Evolutionary conservation across 2,888 invertebrate species (phyloP).

Genomic region (Ryuthela nishihirai): DNA sequence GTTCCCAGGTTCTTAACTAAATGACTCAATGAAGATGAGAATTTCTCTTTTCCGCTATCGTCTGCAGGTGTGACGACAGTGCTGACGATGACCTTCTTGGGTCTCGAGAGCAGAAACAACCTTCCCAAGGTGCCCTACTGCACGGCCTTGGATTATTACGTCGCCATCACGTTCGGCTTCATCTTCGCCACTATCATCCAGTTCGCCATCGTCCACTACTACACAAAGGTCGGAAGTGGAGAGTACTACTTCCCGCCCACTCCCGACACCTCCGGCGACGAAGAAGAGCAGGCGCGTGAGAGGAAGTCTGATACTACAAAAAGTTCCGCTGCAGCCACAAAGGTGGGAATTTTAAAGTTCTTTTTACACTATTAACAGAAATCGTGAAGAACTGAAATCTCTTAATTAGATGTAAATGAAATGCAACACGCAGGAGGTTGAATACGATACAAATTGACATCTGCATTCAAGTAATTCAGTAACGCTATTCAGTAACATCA

Average conservation of each 20-base stretch:
- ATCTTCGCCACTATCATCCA: slow-evolving; percentile 77
- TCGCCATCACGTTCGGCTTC: slow-evolving; percentile 73
- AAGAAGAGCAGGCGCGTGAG: slow-evolving; percentile 2
- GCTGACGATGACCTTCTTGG: slow-evolving; percentile 77
- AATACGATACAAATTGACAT: no score
- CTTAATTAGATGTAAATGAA: no score
- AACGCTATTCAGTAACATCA: no score
- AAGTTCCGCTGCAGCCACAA: slow-evolving; percentile 3
- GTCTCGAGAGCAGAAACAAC: slow-evolving; percentile 72
- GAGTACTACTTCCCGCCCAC: slow-evolving; percentile 39
- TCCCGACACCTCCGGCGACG: slow-evolving; percentile 3
- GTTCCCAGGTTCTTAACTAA: no score
- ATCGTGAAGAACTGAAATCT: no score
- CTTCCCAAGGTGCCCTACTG: slow-evolving; percentile 80
- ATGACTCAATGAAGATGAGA: no score
- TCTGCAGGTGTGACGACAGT: slow-evolving; percentile 74
- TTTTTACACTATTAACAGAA: no score
- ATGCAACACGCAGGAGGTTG: no score
- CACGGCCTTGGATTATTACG: slow-evolving; percentile 80
- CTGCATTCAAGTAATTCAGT: no score
- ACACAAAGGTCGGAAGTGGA: slow-evolving; percentile 71
- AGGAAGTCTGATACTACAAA: slow-evolving; percentile 13
- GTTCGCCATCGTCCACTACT: slow-evolving; percentile 79
- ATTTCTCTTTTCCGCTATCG: no score
- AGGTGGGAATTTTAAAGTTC: slow-evolving; percentile 2